Percentiles rank a stretch among this genome's conserved stretches.
phyloP scores from a whole-genome alignment of 2,797 vertebrate species.

The Trachops cirrhosus region DNA sequence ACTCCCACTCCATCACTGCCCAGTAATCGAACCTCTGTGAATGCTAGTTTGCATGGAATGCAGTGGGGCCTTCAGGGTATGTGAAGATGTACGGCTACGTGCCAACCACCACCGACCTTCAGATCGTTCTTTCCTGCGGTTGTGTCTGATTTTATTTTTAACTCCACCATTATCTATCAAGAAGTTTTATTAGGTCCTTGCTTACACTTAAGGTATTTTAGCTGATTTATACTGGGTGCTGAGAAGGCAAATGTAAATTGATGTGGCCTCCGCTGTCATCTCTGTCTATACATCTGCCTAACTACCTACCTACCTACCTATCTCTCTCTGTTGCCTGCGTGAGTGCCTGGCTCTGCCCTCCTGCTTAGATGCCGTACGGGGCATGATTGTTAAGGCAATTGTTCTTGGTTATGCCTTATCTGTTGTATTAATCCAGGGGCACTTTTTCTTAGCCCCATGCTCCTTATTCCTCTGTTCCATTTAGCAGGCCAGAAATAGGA shows the following conservation, averaged over 20 bases:
- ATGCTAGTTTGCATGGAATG: not conserved
- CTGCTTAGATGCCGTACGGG: not conserved
- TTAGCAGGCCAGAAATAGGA: not conserved
- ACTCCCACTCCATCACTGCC: not conserved
- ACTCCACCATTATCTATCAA: not conserved
- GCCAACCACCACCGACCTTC: not conserved
- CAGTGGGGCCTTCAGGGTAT: accelerated
- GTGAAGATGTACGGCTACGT: not conserved
- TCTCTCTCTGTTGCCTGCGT: no score
- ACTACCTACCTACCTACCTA: not conserved
- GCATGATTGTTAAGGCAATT: not conserved
- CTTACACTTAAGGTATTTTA: not conserved
- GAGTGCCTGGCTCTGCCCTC: not conserved
- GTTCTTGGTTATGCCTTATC: not conserved
- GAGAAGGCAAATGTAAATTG: not conserved
- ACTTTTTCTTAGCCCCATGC: not conserved
- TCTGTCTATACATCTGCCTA: not conserved
- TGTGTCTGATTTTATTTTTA: not conserved
- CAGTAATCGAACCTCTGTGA: not conserved
- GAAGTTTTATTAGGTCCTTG: not conserved
- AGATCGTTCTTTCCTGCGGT: not conserved
- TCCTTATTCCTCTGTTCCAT: not conserved
- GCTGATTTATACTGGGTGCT: not conserved
- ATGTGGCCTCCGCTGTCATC: not conserved
- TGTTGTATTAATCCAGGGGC: not conserved